Evolutionary conservation across 2,888 invertebrate genomes (phyloP).

Genomic region (Phytoseiulus persimilis): DNA sequence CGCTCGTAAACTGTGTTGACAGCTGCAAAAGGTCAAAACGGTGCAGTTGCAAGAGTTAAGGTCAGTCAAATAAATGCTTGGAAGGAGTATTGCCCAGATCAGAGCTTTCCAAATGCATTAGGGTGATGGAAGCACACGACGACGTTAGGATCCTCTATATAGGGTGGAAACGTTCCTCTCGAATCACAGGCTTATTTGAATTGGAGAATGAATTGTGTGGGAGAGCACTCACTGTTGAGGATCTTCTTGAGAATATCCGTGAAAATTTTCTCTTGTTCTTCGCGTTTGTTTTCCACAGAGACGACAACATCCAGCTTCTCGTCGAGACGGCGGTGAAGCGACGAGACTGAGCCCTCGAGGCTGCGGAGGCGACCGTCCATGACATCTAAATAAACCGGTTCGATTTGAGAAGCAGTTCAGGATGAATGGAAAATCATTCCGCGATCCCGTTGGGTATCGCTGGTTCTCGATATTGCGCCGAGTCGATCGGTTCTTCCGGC

Average conservation of each 20-base stretch:
- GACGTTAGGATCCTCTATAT: neutral
- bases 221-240: conserved; percentile 18
- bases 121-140: too few species aligned
- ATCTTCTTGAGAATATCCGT: conserved; percentile 36
- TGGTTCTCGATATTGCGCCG: too few species aligned
- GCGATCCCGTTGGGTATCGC: too few species aligned
- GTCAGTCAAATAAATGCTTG: too few species aligned
- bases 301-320: conserved; percentile 14
- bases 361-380: conserved; percentile 8
- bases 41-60: too few species aligned
- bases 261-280: conserved; percentile 28
- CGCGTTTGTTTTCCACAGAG: conserved; percentile 33
- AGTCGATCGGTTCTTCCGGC: too few species aligned
- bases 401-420: too few species aligned
- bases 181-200: neutral
- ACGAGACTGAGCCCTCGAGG: conserved; percentile 17
- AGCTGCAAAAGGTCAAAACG: neutral
- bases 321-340: conserved; percentile 8
- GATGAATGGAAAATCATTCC: neutral
- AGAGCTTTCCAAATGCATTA: too few species aligned
- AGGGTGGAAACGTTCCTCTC: neutral
- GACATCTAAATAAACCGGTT: neutral
- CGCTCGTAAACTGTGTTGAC: conserved; percentile 31
- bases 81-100: too few species aligned
- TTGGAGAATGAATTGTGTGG: neutral